Base-by-base conservation (phyloP, 2,888 invertebrate genomes). In the Smittia sp. region DNA sequence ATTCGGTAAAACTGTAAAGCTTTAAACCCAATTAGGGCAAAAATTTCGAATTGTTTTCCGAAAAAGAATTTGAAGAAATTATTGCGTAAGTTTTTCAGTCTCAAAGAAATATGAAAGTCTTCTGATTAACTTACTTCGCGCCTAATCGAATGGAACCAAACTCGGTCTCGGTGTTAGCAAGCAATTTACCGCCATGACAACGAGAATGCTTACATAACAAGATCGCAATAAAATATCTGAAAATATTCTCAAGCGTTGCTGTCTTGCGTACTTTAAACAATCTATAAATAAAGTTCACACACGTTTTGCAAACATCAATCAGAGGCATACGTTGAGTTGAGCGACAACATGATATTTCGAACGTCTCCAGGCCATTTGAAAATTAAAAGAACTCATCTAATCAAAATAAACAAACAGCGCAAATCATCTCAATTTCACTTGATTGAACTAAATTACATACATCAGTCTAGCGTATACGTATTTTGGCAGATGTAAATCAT, bases 391-490 rank as follows among this genome's bases (percentile, higher is more conserved):
- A 6, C 20, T 58, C 18, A 22, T 63, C 63, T 63, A 69, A 62
- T 62, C 58, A 72, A 72, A 72, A 72, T 62, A 72, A 72, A 72
- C 62, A 72, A 72, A 72, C 58, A 62, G 62, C 72, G 58, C 62
- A 72, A 72, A 72, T 72, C 72, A 54, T 72, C 72, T 72, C 72
- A 72, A 72, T 72, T 72, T 22, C 72, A 58, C 62, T 72, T 72
- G 72, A 72, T 72, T 72, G 72, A 72, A 62, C 72, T 72, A 72
- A 72, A 72, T 72, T 72, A 72, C 39, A 25, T 72, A 25, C 38
- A 6, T 63, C 27, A 63, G 20, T 63, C 63, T n/a, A 63, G 25
- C 27, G n/a, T 1, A 63, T 63, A 9, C n/a, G 25, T n/a, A n/a
- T n/a, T n/a, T n/a, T n/a, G n/a, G n/a, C n/a, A n/a, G n/a, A 63